These are phyloP conservation scores for Lymantria dispar DNA, from an alignment of 2,888 invertebrate species.

Conservation along the genomic window DNA sequence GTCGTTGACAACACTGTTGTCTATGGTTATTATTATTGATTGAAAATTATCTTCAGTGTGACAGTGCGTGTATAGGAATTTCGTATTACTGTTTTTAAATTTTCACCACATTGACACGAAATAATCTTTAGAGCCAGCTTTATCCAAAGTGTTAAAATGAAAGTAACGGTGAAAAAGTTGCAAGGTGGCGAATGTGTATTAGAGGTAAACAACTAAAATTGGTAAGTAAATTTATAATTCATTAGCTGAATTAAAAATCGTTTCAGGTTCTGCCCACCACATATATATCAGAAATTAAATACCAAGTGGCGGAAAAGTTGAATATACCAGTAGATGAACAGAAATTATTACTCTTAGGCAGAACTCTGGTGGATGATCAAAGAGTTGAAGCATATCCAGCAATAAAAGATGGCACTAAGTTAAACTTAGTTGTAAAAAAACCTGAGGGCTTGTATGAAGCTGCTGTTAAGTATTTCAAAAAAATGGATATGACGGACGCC, in stretches of 20 bases:
- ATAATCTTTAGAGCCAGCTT: no score
- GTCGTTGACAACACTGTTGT: no score
- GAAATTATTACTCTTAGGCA: constrained; percentile 87
- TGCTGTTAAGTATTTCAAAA: constrained; percentile 82
- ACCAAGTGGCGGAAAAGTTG: constrained; percentile 83
- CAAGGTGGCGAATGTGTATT: constrained; percentile 87
- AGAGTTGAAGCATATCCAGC: constrained; percentile 86
- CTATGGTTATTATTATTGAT: no score
- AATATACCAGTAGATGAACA: constrained; percentile 87
- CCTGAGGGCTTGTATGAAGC: constrained; percentile 83
- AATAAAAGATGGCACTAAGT: constrained; percentile 88
- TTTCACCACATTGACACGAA: no score
- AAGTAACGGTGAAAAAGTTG: constrained; percentile 87
- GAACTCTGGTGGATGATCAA: constrained; percentile 87
- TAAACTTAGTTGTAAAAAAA: constrained; percentile 88
- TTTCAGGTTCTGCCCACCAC: constrained; percentile 80
- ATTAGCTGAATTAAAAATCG: background rate
- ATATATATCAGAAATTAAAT: constrained; percentile 86
- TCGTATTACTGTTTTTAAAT: no score
- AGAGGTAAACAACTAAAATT: constrained; percentile 73
- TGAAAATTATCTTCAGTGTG: no score
- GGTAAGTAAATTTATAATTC: background rate
- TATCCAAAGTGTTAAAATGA: constrained; percentile 74
- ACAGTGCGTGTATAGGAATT: no score
- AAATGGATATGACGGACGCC: constrained; percentile 81